Evolutionary conservation across 2,797 vertebrate species (phyloP).

Genomic region (Schizothorax lantsangensis): DNA sequence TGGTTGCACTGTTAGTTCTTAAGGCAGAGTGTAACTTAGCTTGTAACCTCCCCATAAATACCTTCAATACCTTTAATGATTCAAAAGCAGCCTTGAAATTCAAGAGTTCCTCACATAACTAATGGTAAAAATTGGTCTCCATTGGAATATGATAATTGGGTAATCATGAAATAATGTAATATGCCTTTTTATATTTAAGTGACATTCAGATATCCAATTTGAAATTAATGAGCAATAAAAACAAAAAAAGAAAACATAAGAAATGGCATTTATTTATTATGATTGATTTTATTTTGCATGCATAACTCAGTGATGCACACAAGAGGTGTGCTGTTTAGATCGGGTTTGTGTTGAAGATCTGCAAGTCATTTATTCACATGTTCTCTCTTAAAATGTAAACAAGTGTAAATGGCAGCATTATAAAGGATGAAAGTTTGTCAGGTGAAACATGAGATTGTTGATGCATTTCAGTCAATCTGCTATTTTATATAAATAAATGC

Average conservation of each 20-base stretch:
- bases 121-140: neutral
- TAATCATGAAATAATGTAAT: neutral
- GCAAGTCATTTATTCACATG: neutral
- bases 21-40: neutral
- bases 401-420: neutral
- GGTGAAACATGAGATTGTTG: neutral
- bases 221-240: neutral
- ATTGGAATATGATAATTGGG: neutral
- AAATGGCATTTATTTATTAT: neutral
- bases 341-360: neutral
- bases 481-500: neutral
- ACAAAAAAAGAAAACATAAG: neutral
- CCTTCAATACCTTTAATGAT: neutral
- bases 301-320: neutral
- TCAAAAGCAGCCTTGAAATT: neutral
- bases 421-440: neutral
- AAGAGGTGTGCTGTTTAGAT: neutral
- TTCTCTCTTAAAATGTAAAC: neutral
- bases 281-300: neutral
- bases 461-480: neutral
- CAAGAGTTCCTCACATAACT: neutral
- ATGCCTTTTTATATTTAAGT: neutral
- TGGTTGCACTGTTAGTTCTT: neutral
- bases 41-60: neutral
- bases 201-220: neutral